Base-by-base conservation (phyloP, 2,113 vertebrate genomes). In the Eretmodus cyanostictus region DNA sequence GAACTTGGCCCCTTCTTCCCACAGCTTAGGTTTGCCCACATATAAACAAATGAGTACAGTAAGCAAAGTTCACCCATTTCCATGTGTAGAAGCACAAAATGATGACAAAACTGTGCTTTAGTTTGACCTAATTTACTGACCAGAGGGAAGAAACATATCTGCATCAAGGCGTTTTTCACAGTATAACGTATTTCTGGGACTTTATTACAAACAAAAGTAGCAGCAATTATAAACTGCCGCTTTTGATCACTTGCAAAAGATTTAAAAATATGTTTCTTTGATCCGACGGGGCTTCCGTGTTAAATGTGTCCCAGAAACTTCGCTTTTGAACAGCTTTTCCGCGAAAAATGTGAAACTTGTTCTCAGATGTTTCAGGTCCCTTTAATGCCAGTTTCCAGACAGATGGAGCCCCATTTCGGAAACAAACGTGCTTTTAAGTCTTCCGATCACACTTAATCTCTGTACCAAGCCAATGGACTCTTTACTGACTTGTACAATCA, bases 291-390 rank as follows among this genome's bases (percentile, higher is more conserved):
- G 68, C 42, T 83, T 63, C 29, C 19, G 11, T 49, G 86, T 82
- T 61, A 57, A 78, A 40, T 11, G 38, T 29, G 47, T 73, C 19
- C 49, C 81, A 79, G 24, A 47, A 11, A 59, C 29, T 51, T 78
- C 27, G 73, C 86, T 19, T 76, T 79, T 82, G 76, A 89, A 83
- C 63, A 31, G 57, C 34, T 24, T 54, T 66, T 66, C 53, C 2
- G 6, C 59, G 63, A 27, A 45, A 54, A 86, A 81, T 57, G 66
- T 36, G 82, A 68, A 87, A 83, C 61, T 86, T 42, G 5, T 53
- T 84, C 22, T 90, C 84, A 80, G 84, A 92, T 87, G 85, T 84
- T 91, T 79, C 87, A 83, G 84, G 79, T 86, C 87, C 22, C 14
- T 87, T 90, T 51, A 71, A 51, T 89, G 54, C 76, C 86, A 86